phyloP scores from a whole-genome alignment of 1,140 invertebrate species.

The Asbolus verrucosus region DNA sequence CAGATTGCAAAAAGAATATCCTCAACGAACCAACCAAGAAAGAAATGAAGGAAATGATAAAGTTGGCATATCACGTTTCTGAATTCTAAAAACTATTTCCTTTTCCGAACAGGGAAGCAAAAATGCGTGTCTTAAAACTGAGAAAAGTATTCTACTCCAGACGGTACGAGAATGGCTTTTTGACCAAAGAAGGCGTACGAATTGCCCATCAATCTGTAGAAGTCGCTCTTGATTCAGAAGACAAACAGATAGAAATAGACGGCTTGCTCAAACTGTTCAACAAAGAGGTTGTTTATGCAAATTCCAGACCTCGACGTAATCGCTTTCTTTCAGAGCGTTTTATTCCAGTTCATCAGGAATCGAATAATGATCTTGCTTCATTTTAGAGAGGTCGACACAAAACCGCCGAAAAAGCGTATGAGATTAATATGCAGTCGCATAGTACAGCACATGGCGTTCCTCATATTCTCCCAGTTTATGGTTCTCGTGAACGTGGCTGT shows the following conservation, averaged over 20 bases:
- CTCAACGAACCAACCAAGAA: conserved; percentile 66
- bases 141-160: conserved; percentile 67
- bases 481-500: too few species aligned
- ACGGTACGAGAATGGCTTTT: conserved; percentile 66
- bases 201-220: conserved; percentile 65
- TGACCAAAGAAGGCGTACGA: conserved; percentile 66
- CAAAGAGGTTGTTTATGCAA: conserved; percentile 18
- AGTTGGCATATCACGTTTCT: too few species aligned
- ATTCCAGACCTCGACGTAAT: too few species aligned
- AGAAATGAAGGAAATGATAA: conserved; percentile 67
- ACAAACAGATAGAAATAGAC: conserved; percentile 64
- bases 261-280: conserved; percentile 37
- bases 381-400: too few species aligned
- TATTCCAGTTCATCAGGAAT: too few species aligned
- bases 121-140: conserved; percentile 66
- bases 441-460: too few species aligned
- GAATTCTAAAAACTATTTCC: too few species aligned
- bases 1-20: conserved; percentile 66
- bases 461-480: too few species aligned
- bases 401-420: too few species aligned
- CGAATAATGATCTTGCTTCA: too few species aligned
- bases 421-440: too few species aligned
- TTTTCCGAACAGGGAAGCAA: conserved; percentile 60
- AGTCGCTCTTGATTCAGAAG: conserved; percentile 64
- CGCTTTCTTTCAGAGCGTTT: too few species aligned